phyloP scores from a whole-genome alignment of 1,140 invertebrate genomes.

The Eufriesea mexicana region DNA sequence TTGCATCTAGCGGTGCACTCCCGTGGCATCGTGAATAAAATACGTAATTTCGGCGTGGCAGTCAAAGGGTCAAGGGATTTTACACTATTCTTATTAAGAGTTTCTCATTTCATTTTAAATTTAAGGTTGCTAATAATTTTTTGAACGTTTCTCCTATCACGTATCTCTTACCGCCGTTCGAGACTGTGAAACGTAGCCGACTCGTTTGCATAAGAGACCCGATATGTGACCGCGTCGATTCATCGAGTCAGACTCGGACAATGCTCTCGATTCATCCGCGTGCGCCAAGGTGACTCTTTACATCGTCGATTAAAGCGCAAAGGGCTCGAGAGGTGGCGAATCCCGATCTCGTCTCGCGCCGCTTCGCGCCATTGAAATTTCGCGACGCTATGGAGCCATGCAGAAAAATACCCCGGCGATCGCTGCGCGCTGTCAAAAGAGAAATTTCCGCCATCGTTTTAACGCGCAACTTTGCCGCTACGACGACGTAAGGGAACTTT shows the following conservation, averaged over 20 bases:
- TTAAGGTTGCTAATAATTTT: too few relatives aligned
- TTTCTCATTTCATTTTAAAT: too few relatives aligned
- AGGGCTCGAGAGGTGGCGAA: background rate
- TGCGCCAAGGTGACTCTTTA: background rate
- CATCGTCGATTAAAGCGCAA: background rate
- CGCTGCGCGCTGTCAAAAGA: background rate
- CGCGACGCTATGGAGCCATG: too few relatives aligned
- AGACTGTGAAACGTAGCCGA: too few relatives aligned
- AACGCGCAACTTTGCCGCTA: background rate
- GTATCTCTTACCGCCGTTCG: too few relatives aligned
- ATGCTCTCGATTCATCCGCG: background rate
- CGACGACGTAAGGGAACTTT: background rate
- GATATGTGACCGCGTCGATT: background rate
- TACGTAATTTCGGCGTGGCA: too few relatives aligned
- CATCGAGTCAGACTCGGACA: background rate
- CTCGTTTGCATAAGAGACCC: background rate
- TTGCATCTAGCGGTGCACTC: too few relatives aligned
- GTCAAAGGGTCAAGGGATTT: too few relatives aligned
- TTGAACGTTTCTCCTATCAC: too few relatives aligned
- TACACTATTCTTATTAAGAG: too few relatives aligned
- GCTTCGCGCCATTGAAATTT: background rate
- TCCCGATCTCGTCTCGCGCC: background rate
- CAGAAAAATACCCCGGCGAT: background rate
- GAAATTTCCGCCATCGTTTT: background rate
- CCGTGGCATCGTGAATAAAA: too few relatives aligned